phyloP scores from a whole-genome alignment of 2,113 vertebrate species.

The Isurus oxyrinchus region DNA sequence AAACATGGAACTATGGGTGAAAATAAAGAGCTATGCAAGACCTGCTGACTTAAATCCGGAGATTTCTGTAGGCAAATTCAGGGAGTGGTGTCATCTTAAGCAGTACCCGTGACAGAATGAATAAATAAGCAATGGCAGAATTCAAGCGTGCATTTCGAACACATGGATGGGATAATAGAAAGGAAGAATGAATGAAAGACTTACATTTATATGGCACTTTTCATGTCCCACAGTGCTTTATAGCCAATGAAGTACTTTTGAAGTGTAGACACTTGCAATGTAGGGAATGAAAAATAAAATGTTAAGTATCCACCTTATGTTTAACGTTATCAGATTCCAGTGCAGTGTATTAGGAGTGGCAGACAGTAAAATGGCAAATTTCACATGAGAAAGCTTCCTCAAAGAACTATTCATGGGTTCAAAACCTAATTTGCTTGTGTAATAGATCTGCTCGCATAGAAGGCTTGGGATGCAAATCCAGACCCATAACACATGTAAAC shows the following conservation, averaged over 20 bases:
- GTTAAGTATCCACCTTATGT: background rate
- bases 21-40: background rate
- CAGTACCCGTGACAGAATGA: background rate
- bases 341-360: background rate
- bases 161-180: background rate
- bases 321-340: background rate
- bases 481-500: background rate
- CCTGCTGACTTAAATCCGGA: background rate
- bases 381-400: background rate
- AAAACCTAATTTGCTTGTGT: background rate
- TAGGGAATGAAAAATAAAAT: background rate
- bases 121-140: background rate
- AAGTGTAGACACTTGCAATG: background rate
- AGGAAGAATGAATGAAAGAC: background rate
- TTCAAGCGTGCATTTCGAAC: background rate
- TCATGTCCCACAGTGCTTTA: background rate
- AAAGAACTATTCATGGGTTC: background rate
- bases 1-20: background rate
- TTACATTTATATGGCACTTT: background rate
- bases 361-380: background rate
- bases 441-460: background rate
- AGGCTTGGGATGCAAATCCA: background rate
- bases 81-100: background rate
- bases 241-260: background rate
- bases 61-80: background rate